These are phyloP conservation scores for Cylloceria caligata DNA, from an alignment of 2,888 invertebrate species.

Conservation along the genomic window DNA sequence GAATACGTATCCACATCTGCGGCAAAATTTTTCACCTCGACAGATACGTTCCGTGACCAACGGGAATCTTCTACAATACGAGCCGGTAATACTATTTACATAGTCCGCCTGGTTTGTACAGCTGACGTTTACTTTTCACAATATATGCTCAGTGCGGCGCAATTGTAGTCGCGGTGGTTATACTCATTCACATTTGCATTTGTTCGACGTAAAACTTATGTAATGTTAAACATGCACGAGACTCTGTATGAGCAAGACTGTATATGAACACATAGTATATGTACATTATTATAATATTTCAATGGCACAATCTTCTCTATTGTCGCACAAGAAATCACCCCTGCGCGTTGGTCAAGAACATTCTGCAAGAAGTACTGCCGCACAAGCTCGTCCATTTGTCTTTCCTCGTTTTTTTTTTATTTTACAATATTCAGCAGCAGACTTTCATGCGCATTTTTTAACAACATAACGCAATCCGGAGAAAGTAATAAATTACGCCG, in stretches of 20 bases:
- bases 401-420: background rate
- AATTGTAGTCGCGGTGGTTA: background rate
- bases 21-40: background rate
- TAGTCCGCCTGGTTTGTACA: constrained; percentile 28
- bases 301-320: constrained; percentile 78
- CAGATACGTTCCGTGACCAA: constrained; percentile 32
- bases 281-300: constrained; percentile 77
- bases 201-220: constrained; percentile 34
- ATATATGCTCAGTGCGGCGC: constrained; percentile 9
- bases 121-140: constrained; percentile 26
- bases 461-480: no score
- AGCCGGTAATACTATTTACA: constrained; percentile 77
- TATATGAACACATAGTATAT: constrained; percentile 66
- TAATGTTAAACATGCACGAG: no score
- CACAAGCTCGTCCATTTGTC: background rate
- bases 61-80: constrained; percentile 72
- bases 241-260: background rate
- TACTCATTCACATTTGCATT: constrained; percentile 54
- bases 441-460: no score
- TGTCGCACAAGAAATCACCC: constrained; percentile 11
- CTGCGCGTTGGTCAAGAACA: background rate
- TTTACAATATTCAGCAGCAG: no score
- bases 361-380: background rate
- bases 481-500: background rate
- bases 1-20: no score